Evolutionary conservation across 2,113 vertebrate species (phyloP).

Genomic region (Sinocyclocheilus maitianheensis): DNA sequence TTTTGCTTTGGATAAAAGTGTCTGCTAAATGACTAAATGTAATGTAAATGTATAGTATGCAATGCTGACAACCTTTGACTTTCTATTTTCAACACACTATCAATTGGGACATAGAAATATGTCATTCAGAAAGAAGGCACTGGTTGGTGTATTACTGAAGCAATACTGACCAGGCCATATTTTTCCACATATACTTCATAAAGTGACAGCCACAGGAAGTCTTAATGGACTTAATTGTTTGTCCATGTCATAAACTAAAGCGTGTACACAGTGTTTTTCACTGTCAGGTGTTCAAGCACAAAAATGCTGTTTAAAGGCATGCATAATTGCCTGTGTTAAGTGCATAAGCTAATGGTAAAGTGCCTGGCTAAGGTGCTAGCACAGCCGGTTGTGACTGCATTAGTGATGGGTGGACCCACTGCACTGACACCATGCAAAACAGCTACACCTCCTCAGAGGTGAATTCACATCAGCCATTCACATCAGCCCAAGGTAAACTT

Average conservation of each 20-base stretch:
- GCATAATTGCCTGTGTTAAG: constrained; percentile 35
- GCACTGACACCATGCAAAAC: constrained; percentile 19
- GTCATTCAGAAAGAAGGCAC: not conserved
- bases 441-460: constrained; percentile 19
- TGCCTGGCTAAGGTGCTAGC: constrained; percentile 9
- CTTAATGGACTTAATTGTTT: not conserved
- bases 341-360: constrained; percentile 16
- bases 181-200: not conserved
- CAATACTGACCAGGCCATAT: not conserved
- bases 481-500: constrained; percentile 22
- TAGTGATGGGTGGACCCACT: constrained; percentile 13
- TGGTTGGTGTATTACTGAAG: not conserved
- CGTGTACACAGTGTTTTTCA: not conserved
- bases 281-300: constrained; percentile 24
- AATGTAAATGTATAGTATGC: no score
- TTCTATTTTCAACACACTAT: constrained; percentile 9
- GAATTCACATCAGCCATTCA: not conserved
- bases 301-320: constrained; percentile 3
- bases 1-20: no score
- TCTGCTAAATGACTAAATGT: no score
- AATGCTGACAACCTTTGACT: not conserved
- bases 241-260: constrained; percentile 15
- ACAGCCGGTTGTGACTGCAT: not conserved
- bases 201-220: constrained; percentile 18
- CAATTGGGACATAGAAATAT: not conserved